These are phyloP conservation scores for Scaptomyza parva DNA, from an alignment of 2,888 invertebrate genomes.

Conservation along the genomic window DNA sequence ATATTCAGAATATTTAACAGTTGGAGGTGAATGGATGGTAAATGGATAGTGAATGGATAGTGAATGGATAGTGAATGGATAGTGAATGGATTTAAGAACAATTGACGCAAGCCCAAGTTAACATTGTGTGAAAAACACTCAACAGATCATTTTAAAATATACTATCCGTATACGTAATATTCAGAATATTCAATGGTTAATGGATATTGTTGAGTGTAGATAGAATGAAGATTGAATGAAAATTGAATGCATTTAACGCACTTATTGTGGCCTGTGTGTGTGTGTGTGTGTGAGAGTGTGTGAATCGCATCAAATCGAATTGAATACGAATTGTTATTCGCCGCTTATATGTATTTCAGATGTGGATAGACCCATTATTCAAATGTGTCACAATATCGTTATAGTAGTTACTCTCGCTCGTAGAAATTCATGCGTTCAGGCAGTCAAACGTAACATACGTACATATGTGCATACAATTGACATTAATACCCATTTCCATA, in stretches of 20 bases:
- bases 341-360: constrained; percentile 30
- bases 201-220: too few relatives aligned
- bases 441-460: too few relatives aligned
- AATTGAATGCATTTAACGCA: not conserved
- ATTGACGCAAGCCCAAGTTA: not conserved
- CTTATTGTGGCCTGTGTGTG: not conserved
- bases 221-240: too few relatives aligned
- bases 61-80: too few relatives aligned
- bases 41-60: too few relatives aligned
- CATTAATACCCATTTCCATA: constrained; percentile 41
- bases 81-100: too few relatives aligned
- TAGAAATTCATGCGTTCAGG: too few relatives aligned
- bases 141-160: not conserved
- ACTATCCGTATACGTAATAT: not conserved
- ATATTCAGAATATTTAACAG: too few relatives aligned
- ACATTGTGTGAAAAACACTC: not conserved
- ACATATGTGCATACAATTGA: constrained; percentile 20
- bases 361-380: constrained; percentile 38
- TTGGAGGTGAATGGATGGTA: too few relatives aligned
- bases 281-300: not conserved
- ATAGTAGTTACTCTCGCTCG: constrained; percentile 7
- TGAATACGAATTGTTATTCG: constrained; percentile 30
- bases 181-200: not conserved
- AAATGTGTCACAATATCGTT: constrained; percentile 60
- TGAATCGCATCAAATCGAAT: constrained; percentile 8